phyloP scores from a whole-genome alignment of 2,797 vertebrate genomes.

The Catharus ustulatus region DNA sequence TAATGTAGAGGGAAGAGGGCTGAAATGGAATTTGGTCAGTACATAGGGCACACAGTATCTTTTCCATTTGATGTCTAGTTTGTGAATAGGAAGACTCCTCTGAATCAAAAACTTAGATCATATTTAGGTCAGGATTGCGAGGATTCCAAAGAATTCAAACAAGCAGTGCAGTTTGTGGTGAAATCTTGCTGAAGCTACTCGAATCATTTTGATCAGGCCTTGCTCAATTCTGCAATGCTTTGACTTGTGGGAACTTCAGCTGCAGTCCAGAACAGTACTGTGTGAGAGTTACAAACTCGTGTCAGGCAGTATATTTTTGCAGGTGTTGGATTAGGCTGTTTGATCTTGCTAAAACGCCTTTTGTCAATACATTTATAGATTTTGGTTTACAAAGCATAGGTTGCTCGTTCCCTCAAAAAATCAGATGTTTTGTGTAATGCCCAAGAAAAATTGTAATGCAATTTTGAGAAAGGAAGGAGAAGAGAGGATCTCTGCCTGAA shows the following conservation, averaged over 20 bases:
- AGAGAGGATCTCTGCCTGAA: background rate
- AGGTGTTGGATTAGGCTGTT: background rate
- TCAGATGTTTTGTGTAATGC: background rate
- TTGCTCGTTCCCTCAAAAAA: background rate
- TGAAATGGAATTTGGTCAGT: background rate
- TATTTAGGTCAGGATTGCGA: background rate
- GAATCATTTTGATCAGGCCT: background rate
- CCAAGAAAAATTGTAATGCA: background rate
- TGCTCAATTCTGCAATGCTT: background rate
- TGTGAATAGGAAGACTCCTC: background rate
- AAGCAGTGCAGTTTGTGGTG: background rate
- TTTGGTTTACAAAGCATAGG: background rate
- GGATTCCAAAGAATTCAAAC: background rate
- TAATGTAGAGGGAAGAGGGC: background rate
- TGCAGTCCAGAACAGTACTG: background rate
- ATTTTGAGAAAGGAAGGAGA: background rate
- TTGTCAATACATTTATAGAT: background rate
- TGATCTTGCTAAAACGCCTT: background rate
- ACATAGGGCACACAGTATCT: background rate
- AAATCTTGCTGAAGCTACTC: background rate
- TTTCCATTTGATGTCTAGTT: background rate
- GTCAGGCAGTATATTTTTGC: background rate
- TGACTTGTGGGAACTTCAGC: background rate
- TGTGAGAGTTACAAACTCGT: background rate
- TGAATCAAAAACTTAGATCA: background rate